Conservation (phyloP, 2,113 vertebrate species). For the Paramisgurnus dabryanus region DNA sequence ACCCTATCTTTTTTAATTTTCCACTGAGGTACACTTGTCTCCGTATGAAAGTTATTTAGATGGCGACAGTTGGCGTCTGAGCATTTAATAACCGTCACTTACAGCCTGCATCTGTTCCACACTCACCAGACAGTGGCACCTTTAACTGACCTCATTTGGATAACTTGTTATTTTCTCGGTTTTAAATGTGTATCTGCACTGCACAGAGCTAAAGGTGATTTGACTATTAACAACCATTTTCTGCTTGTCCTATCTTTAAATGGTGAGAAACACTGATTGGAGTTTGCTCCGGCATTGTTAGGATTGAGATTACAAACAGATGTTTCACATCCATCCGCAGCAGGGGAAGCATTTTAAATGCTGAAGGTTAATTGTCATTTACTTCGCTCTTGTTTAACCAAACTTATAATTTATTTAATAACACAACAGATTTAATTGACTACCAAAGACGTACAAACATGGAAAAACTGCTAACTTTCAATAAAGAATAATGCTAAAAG, state of each 20-base stretch:
- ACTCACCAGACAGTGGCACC: slow-evolving; percentile 67
- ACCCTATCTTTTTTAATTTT: slow-evolving; percentile 65
- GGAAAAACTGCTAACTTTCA: too few species aligned
- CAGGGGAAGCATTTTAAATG: slow-evolving; percentile 32
- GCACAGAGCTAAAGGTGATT: slow-evolving; percentile 58
- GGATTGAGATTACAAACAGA: slow-evolving; percentile 55
- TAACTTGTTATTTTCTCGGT: slow-evolving; percentile 62
- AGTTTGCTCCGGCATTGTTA: slow-evolving; percentile 48
- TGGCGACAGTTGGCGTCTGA: slow-evolving; percentile 66
- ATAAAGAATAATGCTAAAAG: background rate
- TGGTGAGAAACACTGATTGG: slow-evolving; percentile 53
- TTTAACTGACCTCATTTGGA: slow-evolving; percentile 71
- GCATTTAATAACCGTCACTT: slow-evolving; percentile 73
- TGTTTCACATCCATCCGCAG: slow-evolving; percentile 59
- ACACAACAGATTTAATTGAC: slow-evolving; percentile 50
- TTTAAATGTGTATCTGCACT: slow-evolving; percentile 34
- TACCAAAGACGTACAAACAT: background rate
- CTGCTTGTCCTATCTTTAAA: slow-evolving; percentile 58
- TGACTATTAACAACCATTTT: slow-evolving; percentile 56
- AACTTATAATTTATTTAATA: slow-evolving; percentile 61
- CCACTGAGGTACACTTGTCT: slow-evolving; percentile 63
- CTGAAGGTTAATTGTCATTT: slow-evolving; percentile 65
- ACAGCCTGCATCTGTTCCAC: slow-evolving; percentile 72
- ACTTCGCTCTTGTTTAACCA: slow-evolving; percentile 57
- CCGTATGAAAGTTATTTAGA: slow-evolving; percentile 72